These are phyloP conservation scores for cattle (Bos taurus) DNA, from an alignment of 2,113 vertebrate species.

Conservation along the genomic window ARS-UCD2.0 NC_037331.1:16318501-16319000, in stretches of 20 bases:
- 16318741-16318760: background rate
- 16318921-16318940: background rate
- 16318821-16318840: background rate
- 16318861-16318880: background rate
- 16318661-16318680: background rate
- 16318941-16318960: constrained; percentile 25
- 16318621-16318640: constrained; percentile 3
- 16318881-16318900: background rate
- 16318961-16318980: background rate
- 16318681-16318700: background rate
- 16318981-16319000: constrained; percentile 24
- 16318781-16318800: background rate
- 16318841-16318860: background rate
- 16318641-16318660: background rate
- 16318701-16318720: background rate
- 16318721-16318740: background rate
- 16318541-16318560: background rate
- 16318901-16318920: background rate
- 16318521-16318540: background rate
- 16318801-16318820: background rate
- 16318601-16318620: background rate
- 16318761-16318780: background rate
- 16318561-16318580: background rate
- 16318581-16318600: background rate
- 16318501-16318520: background rate